Base-by-base conservation (phyloP, 64 coral and sea anemone genomes). In the Stylophora pistillata region DNA sequence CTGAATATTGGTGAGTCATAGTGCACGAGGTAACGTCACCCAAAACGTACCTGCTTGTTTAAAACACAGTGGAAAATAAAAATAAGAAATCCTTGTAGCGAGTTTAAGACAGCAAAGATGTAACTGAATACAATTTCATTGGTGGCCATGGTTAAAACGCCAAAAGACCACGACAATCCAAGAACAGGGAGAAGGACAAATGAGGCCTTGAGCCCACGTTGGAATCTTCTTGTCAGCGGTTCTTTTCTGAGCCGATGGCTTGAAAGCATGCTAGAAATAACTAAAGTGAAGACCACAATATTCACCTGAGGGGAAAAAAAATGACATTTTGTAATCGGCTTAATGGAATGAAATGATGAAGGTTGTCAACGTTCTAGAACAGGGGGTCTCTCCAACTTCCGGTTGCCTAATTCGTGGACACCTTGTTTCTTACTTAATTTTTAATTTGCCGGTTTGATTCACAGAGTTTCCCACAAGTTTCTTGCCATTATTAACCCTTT, bases 51-150 rank as follows among this genome's bases (percentile, higher is more conserved):
- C 88, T 89, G 88, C 53, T 65, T 37, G 77, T 89, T 89, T 5
- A 89, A 64, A 52, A 89, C 62, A 26, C 88, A 89, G 76, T 89
- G 88, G 58, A 89, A 89, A 18, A 80, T 54, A 55, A 89, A 89
- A 18, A 89, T 81, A 23, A 89, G 30, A 79, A 89, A 53, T 65
- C 88, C 88, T 81, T 89, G 88, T 18, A 89, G 77, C 20, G 88
- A 89, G 64, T 89, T 89, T 28, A 89, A 89, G 57, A 89, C 71
- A 18, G 88, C 64, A 78, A 89, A 89, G 31, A 89, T 70, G 41
- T 89, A 89, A 53, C 84, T 91, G 32, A 85, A 91, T n/a, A 16
- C 57, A 27, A 72, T 55, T 3, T 72, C 23, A 47, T 72, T 53
- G 28, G 78, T 74, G 10, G 56, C 34, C 54, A 83, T 83, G 29